Evolutionary conservation across 2,797 vertebrate species (phyloP).

Genomic region (Phrynocephalus guinanensis): DNA sequence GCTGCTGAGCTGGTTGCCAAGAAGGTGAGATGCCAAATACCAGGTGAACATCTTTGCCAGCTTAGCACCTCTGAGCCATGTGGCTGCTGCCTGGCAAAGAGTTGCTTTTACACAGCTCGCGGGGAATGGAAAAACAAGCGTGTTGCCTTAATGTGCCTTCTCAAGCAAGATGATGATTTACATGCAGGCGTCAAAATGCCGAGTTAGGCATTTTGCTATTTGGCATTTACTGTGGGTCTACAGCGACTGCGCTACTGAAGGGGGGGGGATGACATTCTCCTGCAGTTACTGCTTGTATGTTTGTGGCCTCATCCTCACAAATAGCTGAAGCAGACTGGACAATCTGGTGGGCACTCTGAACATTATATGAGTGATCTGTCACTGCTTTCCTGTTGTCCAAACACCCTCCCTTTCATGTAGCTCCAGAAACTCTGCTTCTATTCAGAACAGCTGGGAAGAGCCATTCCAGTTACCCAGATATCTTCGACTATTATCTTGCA

Average conservation of each 20-base stretch:
- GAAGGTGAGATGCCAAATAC: conserved; percentile 70
- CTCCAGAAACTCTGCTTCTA: neutral
- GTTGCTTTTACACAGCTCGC: conserved; percentile 49
- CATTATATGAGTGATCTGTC: neutral
- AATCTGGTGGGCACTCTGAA: neutral
- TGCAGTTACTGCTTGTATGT: conserved; percentile 42
- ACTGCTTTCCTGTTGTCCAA: neutral
- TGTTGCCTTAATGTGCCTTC: conserved; percentile 50
- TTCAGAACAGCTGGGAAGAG: neutral
- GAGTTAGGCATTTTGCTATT: conserved; percentile 59
- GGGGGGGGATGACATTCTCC: conserved; percentile 19
- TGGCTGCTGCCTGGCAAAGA: conserved; percentile 63
- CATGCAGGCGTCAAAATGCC: conserved; percentile 63
- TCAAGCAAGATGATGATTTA: conserved; percentile 55
- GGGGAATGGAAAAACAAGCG: conserved; percentile 62
- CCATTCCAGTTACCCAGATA: neutral
- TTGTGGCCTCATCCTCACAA: neutral
- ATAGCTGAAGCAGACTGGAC: neutral
- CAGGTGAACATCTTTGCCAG: conserved; percentile 69
- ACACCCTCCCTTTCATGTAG: neutral
- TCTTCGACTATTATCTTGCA: neutral
- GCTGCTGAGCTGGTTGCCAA: conserved; percentile 64
- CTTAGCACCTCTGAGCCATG: conserved; percentile 72
- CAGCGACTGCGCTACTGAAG: conserved; percentile 32
- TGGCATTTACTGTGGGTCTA: conserved; percentile 50